Evolutionary conservation across 2,797 vertebrate species (phyloP).

Genomic region (Cygnus olor): DNA sequence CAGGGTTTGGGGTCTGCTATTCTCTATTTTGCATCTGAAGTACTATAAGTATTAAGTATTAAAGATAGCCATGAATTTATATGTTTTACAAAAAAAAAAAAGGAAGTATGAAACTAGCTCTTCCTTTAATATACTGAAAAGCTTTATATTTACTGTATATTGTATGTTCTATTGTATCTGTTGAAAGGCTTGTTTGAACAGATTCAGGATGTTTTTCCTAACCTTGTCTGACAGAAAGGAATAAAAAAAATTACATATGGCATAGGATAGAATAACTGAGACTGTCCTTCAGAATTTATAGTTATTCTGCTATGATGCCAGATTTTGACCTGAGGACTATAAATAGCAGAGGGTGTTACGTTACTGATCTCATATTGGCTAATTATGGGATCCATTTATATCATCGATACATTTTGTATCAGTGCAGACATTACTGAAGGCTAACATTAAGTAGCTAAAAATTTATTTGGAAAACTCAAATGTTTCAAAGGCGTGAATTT

Average conservation of each 20-base stretch:
- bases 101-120: neutral
- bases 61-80: neutral
- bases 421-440: neutral
- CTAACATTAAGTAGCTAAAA: neutral
- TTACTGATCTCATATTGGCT: slow-evolving; percentile 1
- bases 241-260: neutral
- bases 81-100: neutral
- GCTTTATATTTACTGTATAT: too few relatives aligned
- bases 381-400: slow-evolving; percentile 1
- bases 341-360: slow-evolving; percentile 17
- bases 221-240: neutral
- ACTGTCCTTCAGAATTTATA: neutral
- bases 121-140: neutral
- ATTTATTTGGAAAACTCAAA: neutral
- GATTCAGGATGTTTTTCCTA: neutral
- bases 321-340: neutral
- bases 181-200: neutral
- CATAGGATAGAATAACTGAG: neutral
- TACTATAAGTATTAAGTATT: neutral
- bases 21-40: neutral
- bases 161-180: neutral
- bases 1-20: neutral
- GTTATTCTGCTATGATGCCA: neutral
- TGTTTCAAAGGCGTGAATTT: neutral
- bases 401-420: neutral